These are phyloP conservation scores for Syrphus vitripennis DNA, from an alignment of 2,888 invertebrate genomes.

Conservation along the genomic window DNA sequence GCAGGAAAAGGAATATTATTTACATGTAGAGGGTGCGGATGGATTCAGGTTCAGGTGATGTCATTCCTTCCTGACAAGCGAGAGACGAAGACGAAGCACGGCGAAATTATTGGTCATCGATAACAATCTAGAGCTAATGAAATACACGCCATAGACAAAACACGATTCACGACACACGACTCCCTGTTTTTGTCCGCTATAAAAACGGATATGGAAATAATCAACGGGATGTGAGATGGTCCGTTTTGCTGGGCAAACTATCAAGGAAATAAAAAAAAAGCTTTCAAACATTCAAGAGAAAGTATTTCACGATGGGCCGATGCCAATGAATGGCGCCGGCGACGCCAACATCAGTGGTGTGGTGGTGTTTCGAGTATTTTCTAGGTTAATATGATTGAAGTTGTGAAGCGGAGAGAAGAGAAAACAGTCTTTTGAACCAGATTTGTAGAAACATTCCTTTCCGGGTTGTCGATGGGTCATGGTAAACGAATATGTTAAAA, in stretches of 20 bases:
- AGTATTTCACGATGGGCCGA: neutral
- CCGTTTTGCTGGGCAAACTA: neutral
- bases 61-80: constrained; percentile 23
- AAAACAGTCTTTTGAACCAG: constrained; percentile 44
- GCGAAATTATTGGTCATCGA: constrained; percentile 63
- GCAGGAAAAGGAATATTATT: neutral
- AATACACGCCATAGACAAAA: constrained; percentile 13
- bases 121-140: constrained; percentile 25
- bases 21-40: neutral
- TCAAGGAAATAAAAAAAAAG: neutral
- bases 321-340: neutral
- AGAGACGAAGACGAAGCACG: neutral
- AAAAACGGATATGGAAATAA: constrained; percentile 14
- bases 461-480: constrained; percentile 62
- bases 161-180: neutral
- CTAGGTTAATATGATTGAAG: constrained; percentile 62
- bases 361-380: constrained; percentile 19
- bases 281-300: neutral
- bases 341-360: too few relatives aligned
- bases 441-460: constrained; percentile 55
- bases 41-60: constrained; percentile 34
- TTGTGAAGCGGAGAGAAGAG: neutral
- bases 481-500: too few relatives aligned
- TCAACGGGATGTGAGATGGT: neutral
- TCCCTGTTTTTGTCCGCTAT: neutral